These are phyloP conservation scores for Molossus molossus DNA, from an alignment of 2,797 vertebrate species.

Conservation along the genomic window DNA sequence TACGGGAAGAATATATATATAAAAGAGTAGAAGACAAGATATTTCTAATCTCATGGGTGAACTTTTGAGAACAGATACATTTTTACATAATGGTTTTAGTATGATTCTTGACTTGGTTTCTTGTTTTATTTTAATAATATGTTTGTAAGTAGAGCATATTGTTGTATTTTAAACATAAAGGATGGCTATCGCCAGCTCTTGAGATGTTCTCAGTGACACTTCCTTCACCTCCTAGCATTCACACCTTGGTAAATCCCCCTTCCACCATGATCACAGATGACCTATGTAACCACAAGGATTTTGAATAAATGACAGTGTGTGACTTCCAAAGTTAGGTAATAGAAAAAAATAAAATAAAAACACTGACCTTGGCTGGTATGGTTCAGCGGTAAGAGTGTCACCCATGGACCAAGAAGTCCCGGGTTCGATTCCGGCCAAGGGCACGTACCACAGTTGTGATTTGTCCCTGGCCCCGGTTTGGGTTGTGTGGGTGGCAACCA, in stretches of 20 bases:
- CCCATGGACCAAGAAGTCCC: too few species aligned
- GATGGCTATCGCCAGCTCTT: neutral
- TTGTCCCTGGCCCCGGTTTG: too few species aligned
- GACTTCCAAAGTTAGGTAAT: neutral
- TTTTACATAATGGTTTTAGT: neutral
- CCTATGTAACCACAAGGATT: neutral
- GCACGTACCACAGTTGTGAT: too few species aligned
- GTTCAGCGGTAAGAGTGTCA: too few species aligned
- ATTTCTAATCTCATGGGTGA: neutral
- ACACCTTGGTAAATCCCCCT: neutral
- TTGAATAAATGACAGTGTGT: neutral
- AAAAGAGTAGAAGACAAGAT: neutral
- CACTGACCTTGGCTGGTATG: too few species aligned
- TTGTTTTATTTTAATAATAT: slow-evolving; percentile 20
- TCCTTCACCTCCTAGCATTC: neutral
- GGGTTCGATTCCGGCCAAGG: too few species aligned
- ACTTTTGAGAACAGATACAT: neutral
- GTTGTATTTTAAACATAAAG: slow-evolving; percentile 58
- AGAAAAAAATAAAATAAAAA: neutral
- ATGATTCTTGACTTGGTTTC: neutral
- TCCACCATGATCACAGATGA: neutral
- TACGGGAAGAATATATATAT: neutral
- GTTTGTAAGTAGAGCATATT: neutral
- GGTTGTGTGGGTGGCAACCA: too few species aligned
- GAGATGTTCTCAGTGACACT: neutral